A percentile compares a stretch with the other conserved stretches of the same genome.
Conservation (phyloP, 2,113 vertebrate genomes). For the Etheostoma spectabile region DNA sequence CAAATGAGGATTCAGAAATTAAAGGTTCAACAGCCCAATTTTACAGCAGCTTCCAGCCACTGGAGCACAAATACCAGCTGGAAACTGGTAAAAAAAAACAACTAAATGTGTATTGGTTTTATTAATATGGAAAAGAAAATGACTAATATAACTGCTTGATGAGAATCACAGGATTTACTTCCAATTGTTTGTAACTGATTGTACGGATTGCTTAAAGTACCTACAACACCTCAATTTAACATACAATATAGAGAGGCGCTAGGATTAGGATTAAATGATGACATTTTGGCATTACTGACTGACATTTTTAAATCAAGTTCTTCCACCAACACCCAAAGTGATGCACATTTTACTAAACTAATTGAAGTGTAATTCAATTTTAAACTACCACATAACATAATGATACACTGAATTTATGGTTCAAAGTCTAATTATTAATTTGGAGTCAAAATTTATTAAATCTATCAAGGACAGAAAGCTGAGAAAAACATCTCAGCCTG, state of each 20-base stretch:
- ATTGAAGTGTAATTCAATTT: conserved; percentile 59
- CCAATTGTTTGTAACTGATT: neutral
- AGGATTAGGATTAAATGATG: too few relatives aligned
- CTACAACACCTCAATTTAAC: neutral
- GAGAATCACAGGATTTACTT: neutral
- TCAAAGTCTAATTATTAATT: conserved; percentile 42
- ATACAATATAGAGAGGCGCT: neutral
- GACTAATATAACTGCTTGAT: neutral
- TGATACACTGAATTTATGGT: conserved; percentile 18
- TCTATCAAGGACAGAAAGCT: too few relatives aligned
- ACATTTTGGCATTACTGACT: too few relatives aligned
- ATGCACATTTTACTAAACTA: conserved; percentile 42
- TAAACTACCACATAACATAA: conserved; percentile 41
- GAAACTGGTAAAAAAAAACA: neutral
- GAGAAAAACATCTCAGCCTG: too few relatives aligned
- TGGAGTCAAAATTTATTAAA: conserved; percentile 40
- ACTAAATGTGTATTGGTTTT: neutral
- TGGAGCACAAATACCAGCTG: neutral
- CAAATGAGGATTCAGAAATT: conserved; percentile 19
- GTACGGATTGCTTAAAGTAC: conserved; percentile 6
- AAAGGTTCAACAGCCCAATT: conserved; percentile 29
- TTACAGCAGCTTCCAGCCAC: conserved; percentile 26
- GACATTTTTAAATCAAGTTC: neutral
- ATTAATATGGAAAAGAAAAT: neutral
- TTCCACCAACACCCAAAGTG: conserved; percentile 5